Evolutionary conservation across 2,113 vertebrate species (phyloP).

Genomic region (Pelecanus crispus): DNA sequence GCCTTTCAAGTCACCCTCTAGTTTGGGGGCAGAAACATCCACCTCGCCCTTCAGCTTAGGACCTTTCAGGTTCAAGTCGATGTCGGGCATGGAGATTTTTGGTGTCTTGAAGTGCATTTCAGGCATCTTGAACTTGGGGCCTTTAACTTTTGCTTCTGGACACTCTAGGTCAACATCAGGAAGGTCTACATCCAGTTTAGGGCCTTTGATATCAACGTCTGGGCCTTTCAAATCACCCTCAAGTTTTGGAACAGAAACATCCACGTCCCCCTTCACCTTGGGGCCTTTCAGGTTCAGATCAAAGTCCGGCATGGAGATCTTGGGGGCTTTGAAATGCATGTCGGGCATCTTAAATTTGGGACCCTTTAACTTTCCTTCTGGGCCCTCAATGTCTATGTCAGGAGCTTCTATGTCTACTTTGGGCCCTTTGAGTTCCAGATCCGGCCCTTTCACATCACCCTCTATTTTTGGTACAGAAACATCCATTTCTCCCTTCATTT

Average conservation of each 20-base stretch:
- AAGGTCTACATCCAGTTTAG: conserved; percentile 44
- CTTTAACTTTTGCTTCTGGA: conserved; percentile 48
- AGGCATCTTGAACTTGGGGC: conserved; percentile 65
- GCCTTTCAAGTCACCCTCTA: background rate
- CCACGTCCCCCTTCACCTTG: conserved; percentile 56
- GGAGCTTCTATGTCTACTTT: background rate
- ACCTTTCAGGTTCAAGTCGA: conserved; percentile 64
- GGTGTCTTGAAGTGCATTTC: conserved; percentile 59
- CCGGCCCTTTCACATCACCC: background rate
- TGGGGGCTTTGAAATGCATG: conserved; percentile 54
- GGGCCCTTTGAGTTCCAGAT: background rate
- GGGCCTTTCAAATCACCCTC: conserved; percentile 47
- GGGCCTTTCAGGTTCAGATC: conserved; percentile 59
- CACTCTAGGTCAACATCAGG: conserved; percentile 43
- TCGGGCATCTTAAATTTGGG: conserved; percentile 71
- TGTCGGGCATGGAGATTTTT: conserved; percentile 66
- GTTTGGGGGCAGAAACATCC: conserved; percentile 30
- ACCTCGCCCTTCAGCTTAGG: conserved; percentile 61
- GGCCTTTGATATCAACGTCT: conserved; percentile 14
- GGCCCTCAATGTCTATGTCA: background rate
- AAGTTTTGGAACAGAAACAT: conserved; percentile 45
- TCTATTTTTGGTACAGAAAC: background rate
- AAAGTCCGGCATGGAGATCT: conserved; percentile 64
- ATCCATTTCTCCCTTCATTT: background rate
- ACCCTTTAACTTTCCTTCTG: conserved; percentile 40